These are phyloP conservation scores for Pteronotus mesoamericanus DNA, from an alignment of 2,797 vertebrate species.

Conservation along the genomic window DNA sequence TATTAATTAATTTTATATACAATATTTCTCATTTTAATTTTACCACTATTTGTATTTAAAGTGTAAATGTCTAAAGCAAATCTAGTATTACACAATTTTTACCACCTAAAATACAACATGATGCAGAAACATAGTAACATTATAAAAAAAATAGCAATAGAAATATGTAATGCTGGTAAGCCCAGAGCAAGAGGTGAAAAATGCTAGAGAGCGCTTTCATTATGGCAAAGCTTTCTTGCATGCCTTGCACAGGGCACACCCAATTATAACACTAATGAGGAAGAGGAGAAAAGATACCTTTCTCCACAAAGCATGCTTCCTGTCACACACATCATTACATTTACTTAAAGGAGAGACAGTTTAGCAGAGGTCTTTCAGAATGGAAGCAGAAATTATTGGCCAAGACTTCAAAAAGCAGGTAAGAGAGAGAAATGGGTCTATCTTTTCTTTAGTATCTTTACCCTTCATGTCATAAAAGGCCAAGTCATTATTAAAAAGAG, in stretches of 20 bases:
- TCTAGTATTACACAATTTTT: background rate
- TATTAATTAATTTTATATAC: slow-evolving; percentile 14
- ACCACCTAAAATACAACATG: background rate
- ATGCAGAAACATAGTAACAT: background rate
- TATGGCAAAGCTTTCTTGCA: background rate
- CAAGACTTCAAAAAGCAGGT: background rate
- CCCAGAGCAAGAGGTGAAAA: background rate
- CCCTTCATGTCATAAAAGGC: background rate
- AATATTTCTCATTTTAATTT: slow-evolving; percentile 19
- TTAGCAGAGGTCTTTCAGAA: slow-evolving; percentile 5
- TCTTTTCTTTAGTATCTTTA: slow-evolving; percentile 27
- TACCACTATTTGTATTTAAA: background rate
- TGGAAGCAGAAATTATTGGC: background rate
- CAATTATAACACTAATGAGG: background rate
- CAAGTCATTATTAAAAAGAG: slow-evolving; percentile 11
- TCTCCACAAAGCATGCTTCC: background rate
- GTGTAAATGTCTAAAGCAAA: background rate
- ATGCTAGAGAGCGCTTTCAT: background rate
- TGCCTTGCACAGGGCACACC: background rate
- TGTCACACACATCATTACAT: background rate
- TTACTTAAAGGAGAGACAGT: background rate
- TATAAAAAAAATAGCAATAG: background rate
- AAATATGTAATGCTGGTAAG: background rate
- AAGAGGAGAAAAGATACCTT: background rate
- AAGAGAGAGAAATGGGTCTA: background rate